These are phyloP conservation scores for Coelopa frigida DNA, from an alignment of 1,140 invertebrate species.

Conservation along the genomic window DNA sequence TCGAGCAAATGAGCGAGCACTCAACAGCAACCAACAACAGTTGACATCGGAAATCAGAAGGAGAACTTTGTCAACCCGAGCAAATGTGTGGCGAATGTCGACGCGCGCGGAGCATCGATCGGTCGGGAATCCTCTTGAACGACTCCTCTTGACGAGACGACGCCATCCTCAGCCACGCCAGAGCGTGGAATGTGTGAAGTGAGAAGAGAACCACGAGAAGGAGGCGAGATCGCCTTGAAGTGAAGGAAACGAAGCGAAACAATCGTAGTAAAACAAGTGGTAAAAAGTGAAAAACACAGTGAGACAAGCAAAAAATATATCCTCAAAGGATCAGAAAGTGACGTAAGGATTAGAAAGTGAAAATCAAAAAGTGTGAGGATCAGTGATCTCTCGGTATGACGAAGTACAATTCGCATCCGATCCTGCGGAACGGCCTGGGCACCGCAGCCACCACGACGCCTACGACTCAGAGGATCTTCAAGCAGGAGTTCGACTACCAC, in stretches of 20 bases:
- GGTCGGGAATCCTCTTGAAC: background rate
- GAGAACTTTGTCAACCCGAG: constrained; percentile 28
- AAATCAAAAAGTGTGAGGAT: background rate
- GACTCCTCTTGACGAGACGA: background rate
- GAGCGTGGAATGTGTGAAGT: too few relatives aligned
- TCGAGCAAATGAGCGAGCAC: background rate
- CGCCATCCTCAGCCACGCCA: too few relatives aligned
- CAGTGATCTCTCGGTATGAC: constrained; percentile 19
- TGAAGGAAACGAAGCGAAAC: background rate
- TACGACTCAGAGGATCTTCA: constrained; percentile 14
- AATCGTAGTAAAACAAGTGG: background rate
- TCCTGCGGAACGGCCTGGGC: constrained; percentile 12
- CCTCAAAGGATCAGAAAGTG: background rate
- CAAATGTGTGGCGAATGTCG: constrained; percentile 40
- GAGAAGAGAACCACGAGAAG: background rate
- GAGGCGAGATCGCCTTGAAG: background rate
- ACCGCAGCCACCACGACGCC: background rate
- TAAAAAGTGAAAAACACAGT: constrained; percentile 2
- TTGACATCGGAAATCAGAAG: constrained; percentile 17
- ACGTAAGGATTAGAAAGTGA: background rate
- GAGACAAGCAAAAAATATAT: background rate
- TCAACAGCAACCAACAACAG: background rate
- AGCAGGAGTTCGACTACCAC: constrained; percentile 33
- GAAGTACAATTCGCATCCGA: constrained; percentile 28
- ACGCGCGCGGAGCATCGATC: constrained; percentile 20